Evolutionary conservation across 2,888 invertebrate genomes (phyloP).

Genomic region (Eupelmus urozonus): DNA sequence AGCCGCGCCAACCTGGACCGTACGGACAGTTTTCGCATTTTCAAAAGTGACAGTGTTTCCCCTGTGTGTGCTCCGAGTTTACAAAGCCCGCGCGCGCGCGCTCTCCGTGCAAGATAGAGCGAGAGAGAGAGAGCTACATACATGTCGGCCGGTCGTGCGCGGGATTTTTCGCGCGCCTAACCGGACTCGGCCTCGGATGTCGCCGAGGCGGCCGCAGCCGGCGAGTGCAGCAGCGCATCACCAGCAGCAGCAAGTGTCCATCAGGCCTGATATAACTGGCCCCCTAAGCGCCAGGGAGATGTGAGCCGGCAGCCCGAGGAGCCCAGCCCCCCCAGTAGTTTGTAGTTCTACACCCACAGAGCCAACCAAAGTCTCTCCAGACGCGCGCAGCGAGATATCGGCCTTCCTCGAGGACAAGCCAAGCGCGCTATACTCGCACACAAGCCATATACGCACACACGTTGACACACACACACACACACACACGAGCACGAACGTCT

Average conservation of each 20-base stretch:
- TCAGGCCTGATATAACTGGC: too few relatives aligned
- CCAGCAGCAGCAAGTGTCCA: too few relatives aligned
- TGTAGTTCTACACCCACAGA: conserved; percentile 71
- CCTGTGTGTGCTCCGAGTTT: too few relatives aligned
- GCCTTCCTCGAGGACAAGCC: conserved; percentile 37
- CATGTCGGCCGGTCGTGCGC: too few relatives aligned
- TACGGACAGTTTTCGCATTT: too few relatives aligned
- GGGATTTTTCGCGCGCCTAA: too few relatives aligned
- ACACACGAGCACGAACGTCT: conserved; percentile 31
- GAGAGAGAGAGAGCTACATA: not conserved
- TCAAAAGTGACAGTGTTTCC: conserved; percentile 13
- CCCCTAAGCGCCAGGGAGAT: conserved; percentile 68
- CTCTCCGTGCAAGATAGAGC: too few relatives aligned
- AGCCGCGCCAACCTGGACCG: not conserved
- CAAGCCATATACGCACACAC: conserved; percentile 30
- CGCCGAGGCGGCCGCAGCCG: conserved; percentile 64
- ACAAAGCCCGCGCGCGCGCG: too few relatives aligned
- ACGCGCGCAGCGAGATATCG: not conserved
- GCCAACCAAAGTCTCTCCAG: conserved; percentile 54
- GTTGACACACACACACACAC: conserved; percentile 19
- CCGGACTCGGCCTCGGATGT: conserved; percentile 43
- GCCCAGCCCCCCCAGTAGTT: conserved; percentile 74
- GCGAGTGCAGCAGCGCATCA: too few relatives aligned
- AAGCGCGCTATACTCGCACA: not conserved
- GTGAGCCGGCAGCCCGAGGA: conserved; percentile 72